Percentiles rank a stretch among this genome's conserved stretches.
Conservation (phyloP, 1,140 invertebrate genomes). For the Sweltsa coloradensis region DNA sequence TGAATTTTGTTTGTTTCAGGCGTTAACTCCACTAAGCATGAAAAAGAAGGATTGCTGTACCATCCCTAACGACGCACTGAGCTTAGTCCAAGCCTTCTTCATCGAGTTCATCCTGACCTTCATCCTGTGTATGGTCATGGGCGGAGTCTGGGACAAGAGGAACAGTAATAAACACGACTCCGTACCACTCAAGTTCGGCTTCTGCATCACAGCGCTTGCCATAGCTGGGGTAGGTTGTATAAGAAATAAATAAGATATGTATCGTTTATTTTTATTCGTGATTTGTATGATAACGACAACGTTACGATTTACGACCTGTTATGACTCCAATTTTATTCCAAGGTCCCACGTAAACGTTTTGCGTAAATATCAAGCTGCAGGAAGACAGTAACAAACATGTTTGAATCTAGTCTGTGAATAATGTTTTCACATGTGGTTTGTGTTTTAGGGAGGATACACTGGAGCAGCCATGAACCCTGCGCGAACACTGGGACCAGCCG, state of each 20-base stretch:
- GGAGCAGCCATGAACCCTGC: slow-evolving; percentile 85
- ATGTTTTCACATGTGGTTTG: too few relatives aligned
- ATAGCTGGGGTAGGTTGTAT: slow-evolving; percentile 35
- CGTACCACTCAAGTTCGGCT: slow-evolving; percentile 44
- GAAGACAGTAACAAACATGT: neutral
- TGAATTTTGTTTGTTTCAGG: too few relatives aligned
- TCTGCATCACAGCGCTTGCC: slow-evolving; percentile 44
- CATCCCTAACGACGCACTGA: too few relatives aligned
- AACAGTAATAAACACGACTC: slow-evolving; percentile 38
- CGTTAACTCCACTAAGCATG: too few relatives aligned
- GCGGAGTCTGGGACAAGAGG: slow-evolving; percentile 48
- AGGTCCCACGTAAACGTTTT: neutral
- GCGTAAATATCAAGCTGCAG: neutral
- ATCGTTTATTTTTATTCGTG: neutral
- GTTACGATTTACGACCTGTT: slow-evolving; percentile 48
- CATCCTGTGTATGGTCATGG: too few relatives aligned
- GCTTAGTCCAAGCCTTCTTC: too few relatives aligned
- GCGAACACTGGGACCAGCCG: slow-evolving; percentile 69
- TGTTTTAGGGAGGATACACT: slow-evolving; percentile 51
- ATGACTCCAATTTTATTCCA: slow-evolving; percentile 41
- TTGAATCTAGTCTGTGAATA: too few relatives aligned
- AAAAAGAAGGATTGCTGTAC: too few relatives aligned
- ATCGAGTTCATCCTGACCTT: too few relatives aligned
- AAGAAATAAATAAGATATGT: too few relatives aligned
- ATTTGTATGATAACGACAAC: slow-evolving; percentile 17